These are phyloP conservation scores for Caloenas nicobarica DNA, from an alignment of 2,113 vertebrate species.

Conservation along the genomic window DNA sequence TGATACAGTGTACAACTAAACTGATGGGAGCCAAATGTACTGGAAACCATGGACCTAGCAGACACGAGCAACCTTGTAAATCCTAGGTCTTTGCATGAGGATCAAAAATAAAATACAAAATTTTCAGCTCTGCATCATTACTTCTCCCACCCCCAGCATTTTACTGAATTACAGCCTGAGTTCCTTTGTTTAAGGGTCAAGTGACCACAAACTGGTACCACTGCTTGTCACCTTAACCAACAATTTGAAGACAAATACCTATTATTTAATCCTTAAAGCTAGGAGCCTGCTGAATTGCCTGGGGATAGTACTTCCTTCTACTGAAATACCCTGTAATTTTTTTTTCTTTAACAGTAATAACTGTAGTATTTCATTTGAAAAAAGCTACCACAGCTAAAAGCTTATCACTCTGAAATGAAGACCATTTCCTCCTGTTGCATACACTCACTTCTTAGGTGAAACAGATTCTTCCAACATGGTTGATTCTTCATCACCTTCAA, in stretches of 20 bases:
- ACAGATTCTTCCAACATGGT: constrained; percentile 99
- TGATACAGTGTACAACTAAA: neutral
- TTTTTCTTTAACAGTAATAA: neutral
- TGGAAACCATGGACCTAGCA: neutral
- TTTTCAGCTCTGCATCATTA: neutral
- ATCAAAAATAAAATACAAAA: neutral
- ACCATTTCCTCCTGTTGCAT: neutral
- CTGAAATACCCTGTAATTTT: neutral
- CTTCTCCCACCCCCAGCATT: neutral
- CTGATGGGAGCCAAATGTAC: neutral
- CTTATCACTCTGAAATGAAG: neutral
- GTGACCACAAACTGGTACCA: neutral
- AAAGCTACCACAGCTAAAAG: neutral
- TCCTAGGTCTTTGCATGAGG: neutral
- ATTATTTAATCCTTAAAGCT: neutral
- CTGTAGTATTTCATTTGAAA: neutral
- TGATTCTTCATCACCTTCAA: constrained; percentile 97
- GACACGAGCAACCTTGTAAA: neutral
- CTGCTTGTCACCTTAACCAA: neutral
- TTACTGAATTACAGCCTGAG: neutral
- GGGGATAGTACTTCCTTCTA: neutral
- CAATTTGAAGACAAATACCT: neutral
- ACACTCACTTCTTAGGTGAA: constrained; percentile 95
- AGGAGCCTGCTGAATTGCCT: neutral
- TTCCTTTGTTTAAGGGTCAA: neutral